phyloP scores from a whole-genome alignment of 2,113 vertebrate species.

The Nibea coibor region DNA sequence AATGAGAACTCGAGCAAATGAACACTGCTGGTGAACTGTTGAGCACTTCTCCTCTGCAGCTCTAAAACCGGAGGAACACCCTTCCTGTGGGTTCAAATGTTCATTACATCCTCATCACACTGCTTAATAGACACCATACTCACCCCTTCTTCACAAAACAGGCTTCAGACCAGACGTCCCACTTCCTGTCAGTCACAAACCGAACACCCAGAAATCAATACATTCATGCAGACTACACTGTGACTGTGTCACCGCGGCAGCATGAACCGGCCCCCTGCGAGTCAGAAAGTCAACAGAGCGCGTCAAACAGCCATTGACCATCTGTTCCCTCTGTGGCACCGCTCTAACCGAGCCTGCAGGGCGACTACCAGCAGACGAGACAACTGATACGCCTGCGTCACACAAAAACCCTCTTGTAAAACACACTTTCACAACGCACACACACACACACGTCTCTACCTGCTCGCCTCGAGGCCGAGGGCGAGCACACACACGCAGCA shows the following conservation, averaged over 20 bases:
- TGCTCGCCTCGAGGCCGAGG: constrained; percentile 7
- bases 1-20: neutral
- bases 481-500: constrained; percentile 30
- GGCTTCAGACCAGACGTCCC: neutral
- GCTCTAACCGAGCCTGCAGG: constrained; percentile 22
- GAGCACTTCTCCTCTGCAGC: neutral
- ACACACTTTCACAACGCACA: constrained; percentile 12
- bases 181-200: neutral
- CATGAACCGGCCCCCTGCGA: neutral
- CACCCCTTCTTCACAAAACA: neutral
- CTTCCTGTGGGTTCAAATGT: constrained; percentile 17
- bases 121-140: neutral
- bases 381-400: constrained; percentile 24
- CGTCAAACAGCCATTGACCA: constrained; percentile 46
- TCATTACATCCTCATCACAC: neutral
- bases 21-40: neutral
- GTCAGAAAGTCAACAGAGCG: constrained; percentile 59
- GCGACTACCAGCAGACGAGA: constrained; percentile 30
- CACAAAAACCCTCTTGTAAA: constrained; percentile 7
- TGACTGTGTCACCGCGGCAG: constrained; percentile 17
- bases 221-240: neutral
- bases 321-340: constrained; percentile 53
- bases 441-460: constrained; percentile 13
- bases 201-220: constrained; percentile 45
- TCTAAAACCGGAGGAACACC: neutral